These are phyloP conservation scores for Bujurquina vittata DNA, from an alignment of 2,113 vertebrate genomes.

Conservation along the genomic window DNA sequence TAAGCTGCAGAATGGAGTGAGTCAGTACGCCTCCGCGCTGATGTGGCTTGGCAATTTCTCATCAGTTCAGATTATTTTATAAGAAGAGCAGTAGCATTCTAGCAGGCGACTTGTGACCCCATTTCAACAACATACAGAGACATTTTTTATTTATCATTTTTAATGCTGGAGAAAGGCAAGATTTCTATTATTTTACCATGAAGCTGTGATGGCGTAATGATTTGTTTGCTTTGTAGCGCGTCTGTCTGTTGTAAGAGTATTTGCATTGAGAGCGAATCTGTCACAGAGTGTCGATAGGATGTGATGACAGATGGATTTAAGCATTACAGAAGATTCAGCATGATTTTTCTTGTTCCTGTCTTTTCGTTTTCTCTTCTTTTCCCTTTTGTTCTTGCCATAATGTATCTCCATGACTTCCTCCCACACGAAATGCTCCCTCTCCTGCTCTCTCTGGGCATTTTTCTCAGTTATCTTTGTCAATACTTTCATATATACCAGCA, in stretches of 20 bases:
- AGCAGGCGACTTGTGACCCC: slow-evolving; percentile 39
- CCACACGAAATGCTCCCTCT: slow-evolving; percentile 44
- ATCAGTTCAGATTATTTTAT: slow-evolving; percentile 52
- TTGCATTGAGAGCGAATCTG: slow-evolving; percentile 52
- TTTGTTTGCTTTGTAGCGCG: slow-evolving; percentile 42
- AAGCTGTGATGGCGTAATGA: slow-evolving; percentile 13
- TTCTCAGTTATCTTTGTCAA: slow-evolving; percentile 44
- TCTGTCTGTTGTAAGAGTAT: slow-evolving; percentile 44
- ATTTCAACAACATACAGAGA: slow-evolving; percentile 24
- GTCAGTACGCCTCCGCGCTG: slow-evolving; percentile 57
- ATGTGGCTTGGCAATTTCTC: slow-evolving; percentile 42
- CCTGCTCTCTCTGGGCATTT: slow-evolving; percentile 48
- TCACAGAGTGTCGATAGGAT: slow-evolving; percentile 53
- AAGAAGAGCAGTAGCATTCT: slow-evolving; percentile 15
- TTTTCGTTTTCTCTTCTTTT: slow-evolving; percentile 10
- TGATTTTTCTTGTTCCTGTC: slow-evolving; percentile 32
- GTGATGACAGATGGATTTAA: slow-evolving; percentile 60
- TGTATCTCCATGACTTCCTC: slow-evolving; percentile 65
- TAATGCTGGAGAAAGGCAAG: background rate
- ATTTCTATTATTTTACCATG: slow-evolving; percentile 13
- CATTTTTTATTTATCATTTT: background rate
- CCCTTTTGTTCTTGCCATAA: slow-evolving; percentile 27
- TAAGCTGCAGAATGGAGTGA: slow-evolving; percentile 49
- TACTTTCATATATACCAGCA: slow-evolving; percentile 24
- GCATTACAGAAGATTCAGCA: slow-evolving; percentile 33